These are phyloP conservation scores for Hedya salicella DNA, from an alignment of 2,888 invertebrate species.

Conservation along the genomic window DNA sequence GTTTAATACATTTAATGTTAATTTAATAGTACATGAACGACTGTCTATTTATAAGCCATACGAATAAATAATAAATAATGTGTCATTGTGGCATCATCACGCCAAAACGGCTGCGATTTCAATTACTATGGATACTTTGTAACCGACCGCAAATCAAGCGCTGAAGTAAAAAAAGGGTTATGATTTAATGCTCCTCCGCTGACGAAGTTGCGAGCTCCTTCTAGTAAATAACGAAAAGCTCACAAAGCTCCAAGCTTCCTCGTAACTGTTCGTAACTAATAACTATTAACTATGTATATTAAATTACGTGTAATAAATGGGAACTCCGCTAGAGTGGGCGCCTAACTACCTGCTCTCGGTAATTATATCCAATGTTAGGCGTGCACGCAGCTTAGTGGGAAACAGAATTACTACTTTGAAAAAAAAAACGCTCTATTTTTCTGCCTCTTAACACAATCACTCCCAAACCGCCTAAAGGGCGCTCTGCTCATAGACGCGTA, in stretches of 20 bases:
- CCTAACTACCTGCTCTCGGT: neutral
- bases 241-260: neutral
- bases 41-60: too few species aligned
- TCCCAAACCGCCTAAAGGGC: too few species aligned
- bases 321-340: neutral
- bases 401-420: neutral
- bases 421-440: too few species aligned
- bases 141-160: too few species aligned
- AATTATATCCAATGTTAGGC: neutral
- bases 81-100: too few species aligned
- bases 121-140: too few species aligned
- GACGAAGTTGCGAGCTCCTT: neutral
- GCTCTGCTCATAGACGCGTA: too few species aligned
- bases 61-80: too few species aligned
- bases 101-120: too few species aligned
- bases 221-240: neutral
- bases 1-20: too few species aligned
- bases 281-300: neutral
- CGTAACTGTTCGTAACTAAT: neutral
- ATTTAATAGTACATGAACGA: too few species aligned
- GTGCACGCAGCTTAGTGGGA: neutral
- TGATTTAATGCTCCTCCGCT: neutral
- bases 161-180: neutral
- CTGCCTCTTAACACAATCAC: too few species aligned
- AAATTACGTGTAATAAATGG: neutral